Evolutionary conservation across 2,113 vertebrate species (phyloP).

Genomic region (Canis aureus): DNA sequence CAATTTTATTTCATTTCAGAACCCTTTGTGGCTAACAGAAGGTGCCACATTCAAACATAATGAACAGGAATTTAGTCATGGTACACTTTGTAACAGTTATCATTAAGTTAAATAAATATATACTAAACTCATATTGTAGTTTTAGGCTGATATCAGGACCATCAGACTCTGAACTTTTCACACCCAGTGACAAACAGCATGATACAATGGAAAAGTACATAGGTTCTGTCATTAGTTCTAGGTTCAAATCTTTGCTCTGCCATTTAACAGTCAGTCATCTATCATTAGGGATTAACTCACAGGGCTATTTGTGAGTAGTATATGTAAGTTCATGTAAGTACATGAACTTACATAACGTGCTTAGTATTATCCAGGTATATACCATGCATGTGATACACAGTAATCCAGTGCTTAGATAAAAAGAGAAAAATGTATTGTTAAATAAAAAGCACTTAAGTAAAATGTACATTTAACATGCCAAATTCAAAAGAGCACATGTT

Average conservation of each 20-base stretch:
- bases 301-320: neutral
- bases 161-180: neutral
- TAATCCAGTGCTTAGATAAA: neutral
- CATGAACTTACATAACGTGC: neutral
- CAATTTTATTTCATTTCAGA: conserved; percentile 29
- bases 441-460: conserved; percentile 4
- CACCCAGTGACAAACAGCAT: neutral
- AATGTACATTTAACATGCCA: neutral
- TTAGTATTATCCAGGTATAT: neutral
- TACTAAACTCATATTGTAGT: neutral
- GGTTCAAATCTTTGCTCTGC: neutral
- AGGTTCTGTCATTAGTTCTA: neutral
- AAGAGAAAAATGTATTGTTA: neutral
- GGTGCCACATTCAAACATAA: neutral
- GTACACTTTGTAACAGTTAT: neutral
- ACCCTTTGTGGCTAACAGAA: neutral
- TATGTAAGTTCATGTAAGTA: neutral
- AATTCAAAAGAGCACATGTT: neutral
- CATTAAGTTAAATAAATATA: neutral
- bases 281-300: neutral
- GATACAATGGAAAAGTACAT: neutral
- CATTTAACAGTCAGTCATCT: neutral
- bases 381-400: neutral
- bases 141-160: neutral
- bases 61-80: neutral